These are phyloP conservation scores for Bugulina stolonifera DNA, from an alignment of 2,888 invertebrate genomes.

Conservation along the genomic window DNA sequence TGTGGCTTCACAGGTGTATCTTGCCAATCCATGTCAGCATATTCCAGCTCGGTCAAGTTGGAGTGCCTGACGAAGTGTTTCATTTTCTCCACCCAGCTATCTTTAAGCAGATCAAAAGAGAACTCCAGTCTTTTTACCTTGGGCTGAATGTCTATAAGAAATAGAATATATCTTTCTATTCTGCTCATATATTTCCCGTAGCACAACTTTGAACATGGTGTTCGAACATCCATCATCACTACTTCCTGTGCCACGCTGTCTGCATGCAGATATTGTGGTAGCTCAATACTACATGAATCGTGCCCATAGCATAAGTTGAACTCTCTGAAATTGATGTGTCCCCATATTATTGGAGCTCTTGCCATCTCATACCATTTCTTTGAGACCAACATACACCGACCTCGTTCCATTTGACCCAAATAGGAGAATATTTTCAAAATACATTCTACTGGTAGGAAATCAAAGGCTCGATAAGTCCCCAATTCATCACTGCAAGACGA, in stretches of 20 bases:
- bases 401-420: constrained; percentile 41
- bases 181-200: constrained; percentile 40
- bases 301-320: constrained; percentile 38
- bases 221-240: constrained; percentile 29
- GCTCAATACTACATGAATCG: background rate
- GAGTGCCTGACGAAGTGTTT: constrained; percentile 36
- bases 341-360: constrained; percentile 42
- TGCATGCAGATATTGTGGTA: background rate
- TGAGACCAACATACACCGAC: constrained; percentile 39
- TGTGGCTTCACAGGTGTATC: constrained; percentile 44
- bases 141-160: constrained; percentile 38
- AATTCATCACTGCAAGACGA: no score
- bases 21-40: constrained; percentile 47
- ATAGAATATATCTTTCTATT: constrained; percentile 40
- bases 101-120: constrained; percentile 47
- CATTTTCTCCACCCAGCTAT: constrained; percentile 41
- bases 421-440: constrained; percentile 46
- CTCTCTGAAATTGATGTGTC: constrained; percentile 40
- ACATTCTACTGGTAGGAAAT: constrained; percentile 40
- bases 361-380: constrained; percentile 39
- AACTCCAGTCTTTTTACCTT: constrained; percentile 42
- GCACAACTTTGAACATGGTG: constrained; percentile 36
- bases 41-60: constrained; percentile 37
- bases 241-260: background rate
- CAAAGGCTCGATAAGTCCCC: background rate